Base-by-base conservation (phyloP, 2,888 invertebrate species). In the Agriopis leucophaearia region DNA sequence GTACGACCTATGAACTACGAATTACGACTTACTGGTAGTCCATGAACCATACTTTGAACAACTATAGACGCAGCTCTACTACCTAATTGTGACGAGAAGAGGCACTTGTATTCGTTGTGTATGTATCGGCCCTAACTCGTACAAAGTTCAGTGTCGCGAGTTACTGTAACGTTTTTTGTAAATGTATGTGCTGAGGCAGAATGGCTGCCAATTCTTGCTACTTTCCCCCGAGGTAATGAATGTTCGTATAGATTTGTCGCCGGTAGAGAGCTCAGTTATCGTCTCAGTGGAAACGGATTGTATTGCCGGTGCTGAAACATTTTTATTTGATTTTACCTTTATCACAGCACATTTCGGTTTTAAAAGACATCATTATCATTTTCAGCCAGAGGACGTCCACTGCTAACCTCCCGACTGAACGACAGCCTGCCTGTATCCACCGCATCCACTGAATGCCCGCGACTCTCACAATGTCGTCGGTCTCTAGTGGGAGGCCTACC, bases 191-290 rank as follows among this genome's bases (percentile, higher is more conserved):
- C 58, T 42, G 57, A 16, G 51, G 44, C 40, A 56, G 57, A 67
- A 62, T 45, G 61, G 62, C 45, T 55, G 62, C 57, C 62, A 62
- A 67, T 58, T 67, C 38, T 51, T 45, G 57, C 51, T 58, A 64
- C 64, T 64, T 51, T 57, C 35, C 36, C 44, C n/a, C 64, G 2
- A 27, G 9, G 57, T 64, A 64, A 64, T 58, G 64, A 64, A 64
- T 64, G 64, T 44, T 36, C 45, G 51, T 38, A 44, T 16, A 58
- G 51, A 64, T 64, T 51, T 64, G 64, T 64, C 18, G 45, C 51
- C 48, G 36, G 56, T 16, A 42, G 40, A 13, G 64, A 36, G 15
- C 18, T 54, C 12, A 9, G 35, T 48, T 57, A 36, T 16, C 9
- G 36, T 36, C 50, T 48, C 54, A 48, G 48, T 48, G 44, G 48